These are phyloP conservation scores for Minunthozetes semirufus DNA, from an alignment of 2,888 invertebrate species.

Conservation along the genomic window DNA sequence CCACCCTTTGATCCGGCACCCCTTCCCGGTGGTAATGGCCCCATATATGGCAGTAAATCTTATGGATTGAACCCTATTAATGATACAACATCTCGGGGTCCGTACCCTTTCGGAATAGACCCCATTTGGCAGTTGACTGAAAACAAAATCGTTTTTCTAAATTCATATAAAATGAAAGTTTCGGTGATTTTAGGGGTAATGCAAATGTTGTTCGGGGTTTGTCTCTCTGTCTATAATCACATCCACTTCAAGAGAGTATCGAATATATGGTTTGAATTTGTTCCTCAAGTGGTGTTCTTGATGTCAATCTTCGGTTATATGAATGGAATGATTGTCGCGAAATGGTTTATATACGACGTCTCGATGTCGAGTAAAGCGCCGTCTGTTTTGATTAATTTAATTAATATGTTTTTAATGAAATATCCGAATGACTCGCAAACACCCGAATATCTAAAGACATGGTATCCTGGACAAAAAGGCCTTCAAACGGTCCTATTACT, in stretches of 20 bases:
- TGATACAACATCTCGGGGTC: slow-evolving; percentile 48
- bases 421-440: slow-evolving; percentile 44
- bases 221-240: slow-evolving; percentile 43
- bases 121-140: slow-evolving; percentile 63
- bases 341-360: slow-evolving; percentile 68
- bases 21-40: no score
- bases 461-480: slow-evolving; percentile 53
- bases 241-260: no score
- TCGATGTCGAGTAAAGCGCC: slow-evolving; percentile 68
- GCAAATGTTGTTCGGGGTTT: slow-evolving; percentile 94
- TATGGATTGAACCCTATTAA: slow-evolving; percentile 40
- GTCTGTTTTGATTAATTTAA: slow-evolving; percentile 91
- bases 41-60: not conserved
- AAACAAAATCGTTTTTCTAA: slow-evolving; percentile 88
- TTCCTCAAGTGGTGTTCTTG: slow-evolving; percentile 90
- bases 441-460: slow-evolving; percentile 37
- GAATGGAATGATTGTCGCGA: slow-evolving; percentile 86
- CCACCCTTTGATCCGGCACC: not conserved
- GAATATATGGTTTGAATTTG: slow-evolving; percentile 58
- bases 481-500: slow-evolving; percentile 74
- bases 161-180: slow-evolving; percentile 82
- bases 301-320: slow-evolving; percentile 88
- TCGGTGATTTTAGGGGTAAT: slow-evolving; percentile 91
- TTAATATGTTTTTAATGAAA: slow-evolving; percentile 96
- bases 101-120: slow-evolving; percentile 86